Conservation (phyloP, 1,140 invertebrate genomes). For the Drosophila pachea region DNA sequence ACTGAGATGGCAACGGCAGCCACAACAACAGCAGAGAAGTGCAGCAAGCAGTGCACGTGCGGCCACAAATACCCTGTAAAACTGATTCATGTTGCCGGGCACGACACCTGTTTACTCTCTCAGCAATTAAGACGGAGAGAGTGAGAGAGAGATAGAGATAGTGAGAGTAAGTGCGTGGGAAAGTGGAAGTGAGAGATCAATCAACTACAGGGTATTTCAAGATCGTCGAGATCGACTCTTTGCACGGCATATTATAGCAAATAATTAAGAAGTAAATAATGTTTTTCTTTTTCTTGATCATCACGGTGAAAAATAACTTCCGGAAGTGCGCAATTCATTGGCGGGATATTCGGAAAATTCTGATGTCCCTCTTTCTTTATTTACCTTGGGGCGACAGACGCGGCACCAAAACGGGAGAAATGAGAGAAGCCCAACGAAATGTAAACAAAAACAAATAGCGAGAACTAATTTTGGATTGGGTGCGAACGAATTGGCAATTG, state of each 20-base stretch:
- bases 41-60: constrained; percentile 7
- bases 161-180: too few species aligned
- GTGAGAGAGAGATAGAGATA: too few species aligned
- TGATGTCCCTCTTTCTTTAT: constrained; percentile 1
- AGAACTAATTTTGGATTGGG: constrained; percentile 3
- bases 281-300: constrained; percentile 7
- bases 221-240: too few species aligned
- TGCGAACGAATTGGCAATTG: constrained; percentile 27
- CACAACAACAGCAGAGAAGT: constrained; percentile 21
- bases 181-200: too few species aligned
- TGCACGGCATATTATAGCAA: constrained; percentile 12
- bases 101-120: too few species aligned
- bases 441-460: constrained; percentile 38
- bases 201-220: too few species aligned
- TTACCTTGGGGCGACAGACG: constrained; percentile 5
- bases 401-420: not conserved
- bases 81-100: too few species aligned
- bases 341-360: constrained; percentile 9
- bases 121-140: too few species aligned
- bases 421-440: constrained; percentile 22
- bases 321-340: constrained; percentile 67
- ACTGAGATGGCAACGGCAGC: constrained; percentile 16
- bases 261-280: constrained; percentile 19
- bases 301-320: constrained; percentile 33
- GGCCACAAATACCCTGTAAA: too few species aligned